Evolutionary conservation across 2,888 invertebrate species (phyloP).

Genomic region (Hofmannophila pseudospretella): DNA sequence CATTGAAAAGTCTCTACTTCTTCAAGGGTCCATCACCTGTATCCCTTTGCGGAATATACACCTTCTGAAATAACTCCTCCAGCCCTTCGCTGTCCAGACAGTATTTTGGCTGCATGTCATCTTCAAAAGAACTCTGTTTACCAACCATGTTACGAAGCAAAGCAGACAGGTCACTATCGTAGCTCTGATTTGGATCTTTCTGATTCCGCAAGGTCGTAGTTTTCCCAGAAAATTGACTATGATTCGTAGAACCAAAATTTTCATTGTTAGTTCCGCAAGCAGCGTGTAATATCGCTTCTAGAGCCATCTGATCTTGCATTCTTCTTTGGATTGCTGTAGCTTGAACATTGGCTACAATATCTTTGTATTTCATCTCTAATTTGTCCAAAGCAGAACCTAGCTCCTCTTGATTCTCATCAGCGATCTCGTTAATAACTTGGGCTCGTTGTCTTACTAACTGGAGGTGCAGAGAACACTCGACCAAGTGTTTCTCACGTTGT

Average conservation of each 20-base stretch:
- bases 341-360: slow-evolving; percentile 62
- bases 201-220: slow-evolving; percentile 27
- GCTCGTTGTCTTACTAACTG: slow-evolving; percentile 57
- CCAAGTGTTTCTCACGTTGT: slow-evolving; percentile 56
- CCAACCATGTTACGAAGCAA: neutral
- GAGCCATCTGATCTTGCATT: slow-evolving; percentile 57
- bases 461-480: slow-evolving; percentile 56
- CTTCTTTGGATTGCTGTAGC: slow-evolving; percentile 61
- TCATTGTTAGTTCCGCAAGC: slow-evolving; percentile 40
- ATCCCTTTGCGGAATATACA: slow-evolving; percentile 60
- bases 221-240: slow-evolving; percentile 30
- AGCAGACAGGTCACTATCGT: slow-evolving; percentile 36
- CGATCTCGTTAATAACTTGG: slow-evolving; percentile 49
- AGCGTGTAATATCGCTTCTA: slow-evolving; percentile 56
- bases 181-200: slow-evolving; percentile 31
- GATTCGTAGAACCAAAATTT: slow-evolving; percentile 20
- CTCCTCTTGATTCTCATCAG: slow-evolving; percentile 53
- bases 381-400: slow-evolving; percentile 48
- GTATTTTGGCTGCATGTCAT: slow-evolving; percentile 40
- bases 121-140: slow-evolving; percentile 41
- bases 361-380: slow-evolving; percentile 61
- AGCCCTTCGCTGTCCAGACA: slow-evolving; percentile 54
- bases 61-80: slow-evolving; percentile 55
- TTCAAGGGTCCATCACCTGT: slow-evolving; percentile 17
- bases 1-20: too few relatives aligned